Evolutionary conservation across 2,888 invertebrate genomes (phyloP).

Genomic region (Diplolepis rosae): DNA sequence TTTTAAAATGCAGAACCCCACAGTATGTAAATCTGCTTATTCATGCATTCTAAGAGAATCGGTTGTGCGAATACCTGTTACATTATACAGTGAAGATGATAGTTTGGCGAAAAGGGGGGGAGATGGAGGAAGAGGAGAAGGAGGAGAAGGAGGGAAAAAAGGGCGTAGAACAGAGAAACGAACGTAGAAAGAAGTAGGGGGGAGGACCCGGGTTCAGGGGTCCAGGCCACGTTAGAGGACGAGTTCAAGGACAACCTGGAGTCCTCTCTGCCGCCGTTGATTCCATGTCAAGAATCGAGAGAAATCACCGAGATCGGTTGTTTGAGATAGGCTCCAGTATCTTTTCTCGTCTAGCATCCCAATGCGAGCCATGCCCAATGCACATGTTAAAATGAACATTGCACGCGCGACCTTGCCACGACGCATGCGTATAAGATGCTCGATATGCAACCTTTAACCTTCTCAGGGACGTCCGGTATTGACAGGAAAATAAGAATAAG

Average conservation of each 20-base stretch:
- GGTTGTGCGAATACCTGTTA: conserved; percentile 2
- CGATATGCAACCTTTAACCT: conserved; percentile 6
- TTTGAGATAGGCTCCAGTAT: conserved; percentile 35
- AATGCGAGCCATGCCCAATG: conserved; percentile 4
- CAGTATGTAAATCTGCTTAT: background rate
- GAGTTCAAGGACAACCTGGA: conserved; percentile 30
- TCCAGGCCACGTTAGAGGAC: conserved; percentile 41
- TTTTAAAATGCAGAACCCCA: background rate
- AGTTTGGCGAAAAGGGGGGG: conserved; percentile 7
- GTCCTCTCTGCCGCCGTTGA: conserved; percentile 23
- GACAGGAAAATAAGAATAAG: background rate
- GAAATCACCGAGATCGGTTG: conserved; percentile 46
- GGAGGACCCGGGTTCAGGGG: conserved; percentile 44
- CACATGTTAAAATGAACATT: conserved; percentile 29
- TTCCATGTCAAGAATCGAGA: conserved; percentile 39
- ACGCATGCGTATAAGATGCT: conserved; percentile 27
- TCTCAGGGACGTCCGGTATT: background rate
- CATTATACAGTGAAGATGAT: conserved; percentile 24
- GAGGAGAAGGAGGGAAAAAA: conserved; percentile 35
- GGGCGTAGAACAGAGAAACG: conserved; percentile 8
- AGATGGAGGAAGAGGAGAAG: conserved; percentile 19
- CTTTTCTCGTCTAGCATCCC: conserved; percentile 15
- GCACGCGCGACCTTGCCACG: conserved; percentile 33
- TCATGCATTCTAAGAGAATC: conserved; percentile 15
- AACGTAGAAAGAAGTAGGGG: background rate